Conservation (phyloP, 2,113 vertebrate genomes). For the Eleginops maclovinus region DNA sequence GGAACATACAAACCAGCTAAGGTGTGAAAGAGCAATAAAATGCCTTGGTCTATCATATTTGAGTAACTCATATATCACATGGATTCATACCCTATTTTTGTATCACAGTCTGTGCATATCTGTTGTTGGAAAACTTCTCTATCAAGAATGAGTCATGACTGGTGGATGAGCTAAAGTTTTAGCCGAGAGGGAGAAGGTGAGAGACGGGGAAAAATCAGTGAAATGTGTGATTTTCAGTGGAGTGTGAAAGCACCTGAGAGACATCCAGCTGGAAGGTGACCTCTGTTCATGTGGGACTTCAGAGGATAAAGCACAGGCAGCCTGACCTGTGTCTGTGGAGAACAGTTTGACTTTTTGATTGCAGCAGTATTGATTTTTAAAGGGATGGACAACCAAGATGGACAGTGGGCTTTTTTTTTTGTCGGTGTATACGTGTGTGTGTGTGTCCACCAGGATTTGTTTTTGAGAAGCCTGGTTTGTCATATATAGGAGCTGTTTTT, state of each 20-base stretch:
- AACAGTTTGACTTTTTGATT: constrained; percentile 35
- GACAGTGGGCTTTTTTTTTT: neutral
- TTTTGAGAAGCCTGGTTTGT: neutral
- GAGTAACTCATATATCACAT: neutral
- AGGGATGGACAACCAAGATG: neutral
- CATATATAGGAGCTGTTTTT: neutral
- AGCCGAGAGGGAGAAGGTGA: neutral
- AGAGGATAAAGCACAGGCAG: constrained; percentile 26
- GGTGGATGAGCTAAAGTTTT: neutral
- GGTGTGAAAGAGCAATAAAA: neutral
- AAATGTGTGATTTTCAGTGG: neutral
- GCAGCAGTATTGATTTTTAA: constrained; percentile 35
- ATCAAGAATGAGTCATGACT: constrained; percentile 12
- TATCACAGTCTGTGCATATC: neutral
- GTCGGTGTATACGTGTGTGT: neutral
- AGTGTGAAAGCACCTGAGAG: constrained; percentile 15
- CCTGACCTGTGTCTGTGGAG: constrained; percentile 12
- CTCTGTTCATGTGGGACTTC: constrained; percentile 28
- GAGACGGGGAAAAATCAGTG: neutral
- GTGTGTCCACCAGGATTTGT: neutral
- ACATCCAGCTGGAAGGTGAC: constrained; percentile 25
- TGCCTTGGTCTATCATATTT: neutral
- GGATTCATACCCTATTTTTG: neutral
- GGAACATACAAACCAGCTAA: neutral
- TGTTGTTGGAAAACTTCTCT: neutral